phyloP scores from a whole-genome alignment of 2,888 invertebrate genomes.

The Lydus trimaculatus region DNA sequence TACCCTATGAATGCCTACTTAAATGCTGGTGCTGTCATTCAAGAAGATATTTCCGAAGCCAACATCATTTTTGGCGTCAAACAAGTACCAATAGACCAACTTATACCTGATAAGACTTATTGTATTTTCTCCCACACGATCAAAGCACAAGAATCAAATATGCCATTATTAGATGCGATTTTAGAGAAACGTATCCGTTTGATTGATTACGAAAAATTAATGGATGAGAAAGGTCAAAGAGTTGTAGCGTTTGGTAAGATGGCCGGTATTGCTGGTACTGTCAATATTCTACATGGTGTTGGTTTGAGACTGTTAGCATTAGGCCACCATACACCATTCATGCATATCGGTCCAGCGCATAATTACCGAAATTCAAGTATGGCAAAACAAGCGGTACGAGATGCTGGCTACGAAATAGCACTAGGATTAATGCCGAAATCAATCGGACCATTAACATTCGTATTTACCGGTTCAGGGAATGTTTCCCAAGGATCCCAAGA shows the following conservation, averaged over 20 bases:
- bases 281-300: conserved; percentile 97
- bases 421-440: conserved; percentile 96
- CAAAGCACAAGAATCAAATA: conserved; percentile 98
- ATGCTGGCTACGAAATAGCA: conserved; percentile 99
- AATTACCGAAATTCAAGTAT: conserved; percentile 98
- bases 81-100: conserved; percentile 88
- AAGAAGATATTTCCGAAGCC: conserved; percentile 97
- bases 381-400: conserved; percentile 96
- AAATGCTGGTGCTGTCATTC: conserved; percentile 90
- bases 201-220: conserved; percentile 97
- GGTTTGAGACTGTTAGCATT: conserved; percentile 92
- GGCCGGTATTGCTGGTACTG: conserved; percentile 98
- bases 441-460: conserved; percentile 95
- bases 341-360: conserved; percentile 98
- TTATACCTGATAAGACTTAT: conserved; percentile 96
- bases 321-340: conserved; percentile 99
- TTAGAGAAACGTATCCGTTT: conserved; percentile 95
- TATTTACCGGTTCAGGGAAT: conserved; percentile 98
- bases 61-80: conserved; percentile 98
- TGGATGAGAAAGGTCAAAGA: conserved; percentile 86
- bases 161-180: conserved; percentile 95
- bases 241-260: conserved; percentile 99
- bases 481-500: conserved; percentile 92
- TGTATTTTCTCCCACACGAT: conserved; percentile 99
- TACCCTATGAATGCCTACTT: conserved; percentile 97